Base-by-base conservation (phyloP, 2,113 vertebrate genomes). In the Eptatretus burgeri region DNA sequence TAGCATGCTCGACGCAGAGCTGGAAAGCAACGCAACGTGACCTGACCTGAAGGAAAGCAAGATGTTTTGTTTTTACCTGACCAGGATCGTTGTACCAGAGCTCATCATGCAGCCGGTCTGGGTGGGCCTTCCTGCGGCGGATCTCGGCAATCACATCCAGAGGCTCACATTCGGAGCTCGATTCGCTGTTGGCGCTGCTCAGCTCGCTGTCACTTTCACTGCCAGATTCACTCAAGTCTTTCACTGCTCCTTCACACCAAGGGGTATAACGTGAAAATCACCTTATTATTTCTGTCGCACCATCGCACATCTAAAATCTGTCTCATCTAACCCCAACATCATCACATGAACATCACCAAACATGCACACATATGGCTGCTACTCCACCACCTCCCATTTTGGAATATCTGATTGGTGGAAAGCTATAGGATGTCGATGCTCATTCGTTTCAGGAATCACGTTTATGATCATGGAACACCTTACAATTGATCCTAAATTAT, bases 131-230 rank as follows among this genome's bases (percentile, higher is more conserved):
- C 69, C 89, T 94, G 64, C 91, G 78, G 69, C 95, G 95, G 69
- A 98, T 96, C 77, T 98, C 89, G 2, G 83, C 91, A 12, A 98
- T 95, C 68, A 98, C 91, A 1, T 98, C 91, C 41, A 98, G 89
- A 12, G 94, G 80, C 49, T 20, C 56, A n/a, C 10, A 12, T 10
- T 20, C 9, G 56, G 2, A n/a, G 16, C 56, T 20, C 56, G 9
- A n/a, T 10, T n/a, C 56, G 27, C 56, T 19, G n/a, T 60, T 20
- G n/a, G 9, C 56, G n/a, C 56, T 60, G n/a, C 56, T 20, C 56
- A n/a, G n/a, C 56, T 17, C 56, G n/a, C 56, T 20, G n/a, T n/a
- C 56, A 60, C 56, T 60, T 20, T 20, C n/a, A 60, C 56, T 60
- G n/a, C 56, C n/a, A 60, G n/a, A 17, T 20, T 1, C n/a, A 60